Evolutionary conservation across 2,888 invertebrate genomes (phyloP), one percentile per base, ranked within the genome.

Genomic region (Parapristionchus giblindavisi): DNA sequence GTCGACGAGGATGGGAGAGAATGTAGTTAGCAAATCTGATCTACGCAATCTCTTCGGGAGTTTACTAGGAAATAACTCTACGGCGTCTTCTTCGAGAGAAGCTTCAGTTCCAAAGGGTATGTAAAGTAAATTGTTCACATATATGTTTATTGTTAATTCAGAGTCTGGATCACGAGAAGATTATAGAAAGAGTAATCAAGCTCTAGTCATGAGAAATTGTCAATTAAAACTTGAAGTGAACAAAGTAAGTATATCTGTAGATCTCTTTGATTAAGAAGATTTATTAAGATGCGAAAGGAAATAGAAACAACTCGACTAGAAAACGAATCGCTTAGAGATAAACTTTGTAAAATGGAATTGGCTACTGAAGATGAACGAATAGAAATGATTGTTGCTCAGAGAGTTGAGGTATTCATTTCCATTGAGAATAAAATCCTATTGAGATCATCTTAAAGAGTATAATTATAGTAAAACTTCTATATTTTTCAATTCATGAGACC

Each of bases 171-270:
- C 43, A 29, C 43, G 43, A 21, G 72, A 72, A n/a, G 72, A 72
- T n/a, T 56, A 43, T 43, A 51, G 60, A n/a, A 72, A 72, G 32
- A 72, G 72, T 34, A 72, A 72, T n/a, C 40, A 60, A 17, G 60
- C 56, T 32, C 72, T 72, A 1, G 60, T 72, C 58, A 56, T 72
- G 29, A 56, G 72, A 11, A 72, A 72, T n/a, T 72, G 72, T 24
- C 72, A 72, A 34, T 36, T 72, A 5, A 72, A 60, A 48, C 32
- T 24, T 11, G 72, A 72, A 34, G 27, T 72, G n/a, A 27, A 29
- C 24, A 72, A 72, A 60, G 24, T 54, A 14, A 5, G 65, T 32
- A 5, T 24, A 51, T 48, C 27, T 66, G 21, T 29, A 1, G 11
- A 21, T 40, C 40, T 36, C 8, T n/a, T 27, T n/a, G 17, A 14